Evolutionary conservation across 1,140 invertebrate species (phyloP).

Genomic region (Potamilus streckersoni): DNA sequence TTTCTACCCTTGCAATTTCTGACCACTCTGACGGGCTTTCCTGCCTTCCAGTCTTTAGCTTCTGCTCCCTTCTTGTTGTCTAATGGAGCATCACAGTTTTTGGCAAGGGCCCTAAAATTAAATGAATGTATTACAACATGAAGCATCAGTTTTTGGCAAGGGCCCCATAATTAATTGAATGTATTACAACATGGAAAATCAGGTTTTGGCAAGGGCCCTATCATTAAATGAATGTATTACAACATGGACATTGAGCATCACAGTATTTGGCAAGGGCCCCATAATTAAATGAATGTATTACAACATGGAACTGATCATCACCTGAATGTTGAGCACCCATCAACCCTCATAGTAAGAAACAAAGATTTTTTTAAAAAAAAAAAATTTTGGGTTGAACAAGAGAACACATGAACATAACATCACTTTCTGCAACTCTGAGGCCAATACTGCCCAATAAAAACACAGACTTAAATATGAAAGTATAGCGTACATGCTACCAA

Average conservation of each 20-base stretch:
- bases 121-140: no score
- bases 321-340: no score
- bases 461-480: neutral
- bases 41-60: constrained; percentile 79
- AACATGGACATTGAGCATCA: no score
- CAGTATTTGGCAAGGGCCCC: no score
- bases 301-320: no score
- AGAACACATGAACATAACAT: neutral
- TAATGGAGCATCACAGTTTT: constrained; percentile 80
- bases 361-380: neutral
- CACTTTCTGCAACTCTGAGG: neutral
- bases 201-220: constrained; percentile 84
- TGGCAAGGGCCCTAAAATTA: constrained; percentile 77
- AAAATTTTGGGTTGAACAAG: neutral
- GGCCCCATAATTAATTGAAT: constrained; percentile 29
- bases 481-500: no score
- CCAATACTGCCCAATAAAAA: neutral
- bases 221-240: neutral
- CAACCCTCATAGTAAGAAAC: neutral
- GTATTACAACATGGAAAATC: constrained; percentile 76
- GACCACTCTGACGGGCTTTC: constrained; percentile 84
- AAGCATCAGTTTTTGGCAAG: no score
- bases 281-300: no score
- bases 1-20: constrained; percentile 80
- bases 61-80: constrained; percentile 77